Conservation (phyloP, 2,797 vertebrate species). For the Stomatorhinus walkeri region DNA sequence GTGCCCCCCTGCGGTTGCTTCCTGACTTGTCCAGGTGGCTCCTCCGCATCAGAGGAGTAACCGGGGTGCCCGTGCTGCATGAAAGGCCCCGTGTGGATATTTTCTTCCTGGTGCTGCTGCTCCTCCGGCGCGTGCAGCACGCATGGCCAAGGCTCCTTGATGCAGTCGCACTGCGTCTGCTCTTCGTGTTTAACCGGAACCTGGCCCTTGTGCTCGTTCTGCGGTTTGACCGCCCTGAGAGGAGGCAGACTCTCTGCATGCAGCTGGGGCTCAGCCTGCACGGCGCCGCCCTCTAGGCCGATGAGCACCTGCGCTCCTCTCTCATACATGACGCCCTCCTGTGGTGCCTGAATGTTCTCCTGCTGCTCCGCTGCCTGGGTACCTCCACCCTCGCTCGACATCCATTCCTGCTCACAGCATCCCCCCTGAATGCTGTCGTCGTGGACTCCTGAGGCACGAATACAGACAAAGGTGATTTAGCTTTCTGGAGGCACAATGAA, state of each 20-base stretch:
- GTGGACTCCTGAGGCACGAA: background rate
- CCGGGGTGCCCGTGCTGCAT: constrained; percentile 31
- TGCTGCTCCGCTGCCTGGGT: constrained; percentile 31
- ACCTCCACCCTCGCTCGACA: constrained; percentile 31
- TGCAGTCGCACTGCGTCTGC: constrained; percentile 24
- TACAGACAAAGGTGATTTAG: background rate
- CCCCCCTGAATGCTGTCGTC: constrained; percentile 16
- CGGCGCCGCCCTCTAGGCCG: background rate
- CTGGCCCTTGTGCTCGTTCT: constrained; percentile 25
- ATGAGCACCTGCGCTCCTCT: background rate
- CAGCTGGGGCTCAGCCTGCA: constrained; percentile 22
- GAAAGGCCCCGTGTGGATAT: background rate
- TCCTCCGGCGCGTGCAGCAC: background rate
- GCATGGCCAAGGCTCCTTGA: background rate
- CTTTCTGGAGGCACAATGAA: background rate
- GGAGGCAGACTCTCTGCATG: constrained; percentile 32
- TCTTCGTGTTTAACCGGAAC: constrained; percentile 58
- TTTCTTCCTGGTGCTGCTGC: background rate
- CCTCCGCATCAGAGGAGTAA: constrained; percentile 37
- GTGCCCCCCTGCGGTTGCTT: constrained; percentile 38
- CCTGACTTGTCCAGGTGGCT: constrained; percentile 35
- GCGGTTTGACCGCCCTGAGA: constrained; percentile 31
- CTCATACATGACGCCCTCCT: constrained; percentile 17
- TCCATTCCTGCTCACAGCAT: constrained; percentile 33
- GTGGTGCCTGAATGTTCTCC: constrained; percentile 37